Evolutionary conservation across 2,113 vertebrate species (phyloP), one percentile per base, ranked within the genome.

Genomic region (Callocephalon fimbriatum): DNA sequence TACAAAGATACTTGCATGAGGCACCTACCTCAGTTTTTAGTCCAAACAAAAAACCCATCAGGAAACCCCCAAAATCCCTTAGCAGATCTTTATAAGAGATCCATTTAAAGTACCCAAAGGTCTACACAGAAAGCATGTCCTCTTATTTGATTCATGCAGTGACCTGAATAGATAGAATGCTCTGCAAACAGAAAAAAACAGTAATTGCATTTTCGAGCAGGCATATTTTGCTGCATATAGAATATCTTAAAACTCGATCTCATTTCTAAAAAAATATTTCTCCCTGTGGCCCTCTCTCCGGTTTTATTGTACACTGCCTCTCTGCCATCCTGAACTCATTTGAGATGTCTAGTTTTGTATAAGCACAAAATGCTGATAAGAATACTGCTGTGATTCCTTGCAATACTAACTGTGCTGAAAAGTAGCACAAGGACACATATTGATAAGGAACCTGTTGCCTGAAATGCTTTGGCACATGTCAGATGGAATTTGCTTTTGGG

Each of bases 121-220:
- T 76, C 66, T 82, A 26, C 50, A n/a, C 3, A 63, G 74, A 85
- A 96, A 90, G 88, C 22, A 35, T 48, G 23, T 72, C 26, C 45
- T 90, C 82, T 92, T 76, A 73, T 50, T 96, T 92, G 88, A 93
- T 92, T 92, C 72, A 51, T 47, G 44, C 59, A 90, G 16, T 94
- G 96, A 91, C 96, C 93, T 77, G 87, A 86, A 90, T 62, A 91
- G 83, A 78, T 38, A 63, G n/a, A 95, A 16, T 77, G 22, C 75
- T 92, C 4, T 95, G 8, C 51, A 80, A 91, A 54, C 38, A 77
- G 85, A 75, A 78, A 35, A 80, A 93, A 92, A 92, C 37, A 83
- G 37, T 92, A 90, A 90, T 80, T 91, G 45, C 40, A 37, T 73
- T 96, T 94, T 83, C 93, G 53, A 86, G 35, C 29, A 83, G 54